A percentile compares a stretch with the other conserved stretches of the same genome.
Conservation (phyloP, 2,797 vertebrate genomes). For the Silurus aristotelis region DNA sequence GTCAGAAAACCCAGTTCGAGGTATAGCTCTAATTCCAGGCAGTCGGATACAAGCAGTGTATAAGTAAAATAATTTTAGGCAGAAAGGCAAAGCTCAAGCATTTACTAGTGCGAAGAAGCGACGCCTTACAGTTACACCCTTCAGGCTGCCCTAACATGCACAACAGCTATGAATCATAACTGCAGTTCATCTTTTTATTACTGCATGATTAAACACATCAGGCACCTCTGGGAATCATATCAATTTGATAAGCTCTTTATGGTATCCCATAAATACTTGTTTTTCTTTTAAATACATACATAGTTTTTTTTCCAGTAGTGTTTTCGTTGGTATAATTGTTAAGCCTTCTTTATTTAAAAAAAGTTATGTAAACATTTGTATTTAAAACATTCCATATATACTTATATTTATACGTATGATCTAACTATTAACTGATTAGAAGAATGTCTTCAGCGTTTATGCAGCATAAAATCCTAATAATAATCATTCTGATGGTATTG, state of each 20-base stretch:
- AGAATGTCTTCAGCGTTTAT: background rate
- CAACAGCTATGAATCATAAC: conserved; percentile 28
- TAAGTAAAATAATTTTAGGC: conserved; percentile 10
- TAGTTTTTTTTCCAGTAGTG: background rate
- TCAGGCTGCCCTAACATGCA: conserved; percentile 28
- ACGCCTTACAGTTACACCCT: background rate
- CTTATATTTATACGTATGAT: background rate
- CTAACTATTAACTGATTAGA: too few relatives aligned
- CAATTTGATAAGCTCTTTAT: conserved; percentile 9
- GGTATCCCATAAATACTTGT: background rate
- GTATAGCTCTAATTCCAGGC: conserved; percentile 19
- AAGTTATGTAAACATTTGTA: background rate
- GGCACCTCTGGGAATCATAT: conserved; percentile 18
- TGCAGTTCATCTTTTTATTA: background rate
- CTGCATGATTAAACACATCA: conserved; percentile 32
- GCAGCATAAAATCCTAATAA: too few relatives aligned
- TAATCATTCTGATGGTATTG: background rate
- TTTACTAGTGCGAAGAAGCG: conserved; percentile 21
- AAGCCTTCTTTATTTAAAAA: background rate
- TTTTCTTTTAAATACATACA: background rate
- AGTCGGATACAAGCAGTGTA: background rate
- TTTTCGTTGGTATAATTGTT: background rate
- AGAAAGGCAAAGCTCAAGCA: conserved; percentile 20
- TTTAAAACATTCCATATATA: background rate
- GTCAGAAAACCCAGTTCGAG: background rate